A percentile compares a stretch with the other conserved stretches of the same genome.
Conservation (phyloP, 2,888 invertebrate genomes). For the Lacanobia oleracea region DNA sequence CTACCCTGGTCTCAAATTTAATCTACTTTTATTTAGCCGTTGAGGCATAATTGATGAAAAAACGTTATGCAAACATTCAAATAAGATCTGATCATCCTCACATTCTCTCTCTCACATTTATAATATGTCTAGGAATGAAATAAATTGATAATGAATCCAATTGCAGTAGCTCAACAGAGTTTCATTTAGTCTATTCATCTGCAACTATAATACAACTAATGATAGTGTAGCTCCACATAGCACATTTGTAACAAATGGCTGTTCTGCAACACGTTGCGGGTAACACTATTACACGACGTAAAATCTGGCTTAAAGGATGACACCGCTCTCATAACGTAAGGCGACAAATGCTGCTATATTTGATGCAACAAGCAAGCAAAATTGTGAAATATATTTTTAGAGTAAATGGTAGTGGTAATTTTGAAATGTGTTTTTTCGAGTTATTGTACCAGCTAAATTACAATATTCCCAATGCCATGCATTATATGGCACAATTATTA, state of each 20-base stretch:
- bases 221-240: neutral
- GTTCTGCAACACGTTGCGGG: constrained; percentile 6
- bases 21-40: neutral
- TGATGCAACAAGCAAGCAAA: constrained; percentile 47
- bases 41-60: neutral
- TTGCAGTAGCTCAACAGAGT: neutral
- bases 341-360: constrained; percentile 40
- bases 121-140: neutral
- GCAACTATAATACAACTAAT: neutral
- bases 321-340: constrained; percentile 29
- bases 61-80: neutral
- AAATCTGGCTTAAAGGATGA: constrained; percentile 55
- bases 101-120: neutral
- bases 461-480: neutral
- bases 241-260: constrained; percentile 1
- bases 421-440: neutral
- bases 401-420: constrained; percentile 1
- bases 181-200: neutral
- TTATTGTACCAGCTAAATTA: neutral
- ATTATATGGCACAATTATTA: neutral
- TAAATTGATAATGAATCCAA: neutral
- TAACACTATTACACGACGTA: constrained; percentile 14
- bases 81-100: neutral
- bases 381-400: constrained; percentile 26
- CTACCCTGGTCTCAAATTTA: neutral